These are phyloP conservation scores for Boloria euphrosyne DNA, from an alignment of 2,888 invertebrate genomes.

Conservation along the genomic window DNA sequence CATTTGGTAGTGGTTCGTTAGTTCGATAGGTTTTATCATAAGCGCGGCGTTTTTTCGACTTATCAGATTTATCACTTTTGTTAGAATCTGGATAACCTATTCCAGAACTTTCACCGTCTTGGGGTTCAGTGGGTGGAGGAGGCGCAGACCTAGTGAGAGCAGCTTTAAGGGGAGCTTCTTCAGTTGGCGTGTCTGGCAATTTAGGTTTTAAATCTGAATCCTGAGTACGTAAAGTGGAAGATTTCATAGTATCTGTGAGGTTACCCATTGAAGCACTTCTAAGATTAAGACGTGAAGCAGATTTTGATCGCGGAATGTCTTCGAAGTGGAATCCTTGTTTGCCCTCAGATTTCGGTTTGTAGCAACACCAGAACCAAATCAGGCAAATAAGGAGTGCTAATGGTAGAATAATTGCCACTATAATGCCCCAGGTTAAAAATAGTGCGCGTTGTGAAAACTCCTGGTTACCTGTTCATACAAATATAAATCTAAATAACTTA, in stretches of 20 bases:
- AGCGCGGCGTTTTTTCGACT: constrained; percentile 85
- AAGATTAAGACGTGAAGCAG: constrained; percentile 82
- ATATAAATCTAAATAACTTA: constrained; percentile 1
- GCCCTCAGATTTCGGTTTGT: constrained; percentile 82
- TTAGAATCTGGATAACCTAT: constrained; percentile 79
- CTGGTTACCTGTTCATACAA: constrained; percentile 80
- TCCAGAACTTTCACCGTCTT: constrained; percentile 76
- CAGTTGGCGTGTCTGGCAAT: constrained; percentile 66
- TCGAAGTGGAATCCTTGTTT: constrained; percentile 81
- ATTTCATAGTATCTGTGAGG: constrained; percentile 76
- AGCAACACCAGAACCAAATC: constrained; percentile 84
- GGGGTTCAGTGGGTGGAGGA: constrained; percentile 54
- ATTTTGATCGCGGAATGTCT: constrained; percentile 81
- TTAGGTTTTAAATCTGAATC: constrained; percentile 65
- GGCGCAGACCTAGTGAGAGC: constrained; percentile 62
- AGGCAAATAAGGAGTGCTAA: constrained; percentile 83
- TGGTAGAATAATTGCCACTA: constrained; percentile 87
- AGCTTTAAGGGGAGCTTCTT: constrained; percentile 59
- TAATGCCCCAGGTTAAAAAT: constrained; percentile 88
- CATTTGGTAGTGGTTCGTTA: constrained; percentile 89
- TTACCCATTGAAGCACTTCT: constrained; percentile 79
- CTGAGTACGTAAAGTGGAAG: constrained; percentile 65
- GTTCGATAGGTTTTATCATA: constrained; percentile 93
- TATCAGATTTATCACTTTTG: constrained; percentile 78
- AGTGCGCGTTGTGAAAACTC: constrained; percentile 87